A percentile compares a stretch with the other conserved stretches of the same genome.
Evolutionary conservation across 1,140 invertebrate species (phyloP).

Genomic region (Bombus breviceps): DNA sequence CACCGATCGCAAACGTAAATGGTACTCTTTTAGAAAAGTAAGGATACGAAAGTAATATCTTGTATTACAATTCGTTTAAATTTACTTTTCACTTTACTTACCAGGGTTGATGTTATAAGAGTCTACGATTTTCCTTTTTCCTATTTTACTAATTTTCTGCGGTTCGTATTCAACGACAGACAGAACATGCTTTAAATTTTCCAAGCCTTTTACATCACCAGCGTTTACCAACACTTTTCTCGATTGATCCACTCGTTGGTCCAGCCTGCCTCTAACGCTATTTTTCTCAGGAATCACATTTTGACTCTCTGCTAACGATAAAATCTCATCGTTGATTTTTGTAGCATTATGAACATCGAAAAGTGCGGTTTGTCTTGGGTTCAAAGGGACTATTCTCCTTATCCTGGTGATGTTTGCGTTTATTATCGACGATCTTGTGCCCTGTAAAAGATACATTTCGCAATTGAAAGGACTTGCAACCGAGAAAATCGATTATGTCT

Average conservation of each 20-base stretch:
- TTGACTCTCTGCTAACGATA: neutral
- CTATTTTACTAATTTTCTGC: conserved; percentile 58
- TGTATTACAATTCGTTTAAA: neutral
- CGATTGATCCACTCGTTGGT: conserved; percentile 52
- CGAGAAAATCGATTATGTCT: neutral
- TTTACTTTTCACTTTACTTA: neutral
- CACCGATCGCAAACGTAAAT: no score
- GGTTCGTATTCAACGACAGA: conserved; percentile 67
- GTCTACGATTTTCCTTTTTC: conserved; percentile 43
- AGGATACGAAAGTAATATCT: neutral
- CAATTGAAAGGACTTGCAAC: neutral
- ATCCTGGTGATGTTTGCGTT: neutral
- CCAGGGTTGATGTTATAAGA: neutral
- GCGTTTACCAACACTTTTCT: conserved; percentile 25
- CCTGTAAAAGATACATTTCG: neutral
- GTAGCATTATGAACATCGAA: neutral
- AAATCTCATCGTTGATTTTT: conserved; percentile 2
- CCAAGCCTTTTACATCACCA: conserved; percentile 49
- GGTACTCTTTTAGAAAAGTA: no score
- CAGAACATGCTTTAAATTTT: conserved; percentile 58
- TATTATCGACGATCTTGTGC: no score
- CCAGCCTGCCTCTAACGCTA: neutral
- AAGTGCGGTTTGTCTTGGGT: neutral
- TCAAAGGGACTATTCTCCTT: neutral
- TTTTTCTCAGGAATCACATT: neutral